Conservation (phyloP, 2,888 invertebrate species). For the Euzophera pinguis region DNA sequence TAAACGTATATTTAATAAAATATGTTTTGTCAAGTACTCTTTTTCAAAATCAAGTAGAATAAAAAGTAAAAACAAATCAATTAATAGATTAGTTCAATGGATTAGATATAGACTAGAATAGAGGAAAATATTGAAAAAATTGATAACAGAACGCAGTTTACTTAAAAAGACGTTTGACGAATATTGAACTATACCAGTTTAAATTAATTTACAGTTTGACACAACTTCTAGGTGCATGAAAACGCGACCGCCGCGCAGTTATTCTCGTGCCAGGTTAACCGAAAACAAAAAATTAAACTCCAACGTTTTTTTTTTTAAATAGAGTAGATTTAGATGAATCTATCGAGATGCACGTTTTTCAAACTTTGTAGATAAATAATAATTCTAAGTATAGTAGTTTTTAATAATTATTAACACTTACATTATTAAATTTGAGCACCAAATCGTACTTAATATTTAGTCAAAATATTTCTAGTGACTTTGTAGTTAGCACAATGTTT, state of each 20-base stretch:
- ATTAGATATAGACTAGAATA: too few species aligned
- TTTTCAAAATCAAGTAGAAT: too few species aligned
- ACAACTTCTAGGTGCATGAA: too few species aligned
- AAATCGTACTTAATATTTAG: conserved; percentile 80
- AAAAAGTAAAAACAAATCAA: too few species aligned
- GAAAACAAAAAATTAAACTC: conserved; percentile 32
- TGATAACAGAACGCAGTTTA: too few species aligned
- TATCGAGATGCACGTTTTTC: conserved; percentile 56
- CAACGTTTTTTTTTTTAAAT: conserved; percentile 35
- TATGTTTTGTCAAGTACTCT: too few species aligned
- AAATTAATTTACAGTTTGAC: too few species aligned
- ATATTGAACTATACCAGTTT: too few species aligned
- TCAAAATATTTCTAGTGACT: conserved; percentile 58
- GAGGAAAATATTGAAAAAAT: too few species aligned
- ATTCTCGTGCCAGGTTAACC: conserved; percentile 31
- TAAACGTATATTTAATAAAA: too few species aligned
- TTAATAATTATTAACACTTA: conserved; percentile 68
- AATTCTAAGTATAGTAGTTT: conserved; percentile 55
- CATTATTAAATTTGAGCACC: conserved; percentile 76
- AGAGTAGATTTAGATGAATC: conserved; percentile 49
- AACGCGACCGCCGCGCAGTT: conserved; percentile 19
- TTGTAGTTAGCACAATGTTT: conserved; percentile 45
- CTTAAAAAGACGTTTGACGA: too few species aligned
- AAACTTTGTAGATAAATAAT: conserved; percentile 71
- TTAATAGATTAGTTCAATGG: too few species aligned